Evolutionary conservation across 1,140 invertebrate genomes (phyloP).

Genomic region (Micrasema minimum): DNA sequence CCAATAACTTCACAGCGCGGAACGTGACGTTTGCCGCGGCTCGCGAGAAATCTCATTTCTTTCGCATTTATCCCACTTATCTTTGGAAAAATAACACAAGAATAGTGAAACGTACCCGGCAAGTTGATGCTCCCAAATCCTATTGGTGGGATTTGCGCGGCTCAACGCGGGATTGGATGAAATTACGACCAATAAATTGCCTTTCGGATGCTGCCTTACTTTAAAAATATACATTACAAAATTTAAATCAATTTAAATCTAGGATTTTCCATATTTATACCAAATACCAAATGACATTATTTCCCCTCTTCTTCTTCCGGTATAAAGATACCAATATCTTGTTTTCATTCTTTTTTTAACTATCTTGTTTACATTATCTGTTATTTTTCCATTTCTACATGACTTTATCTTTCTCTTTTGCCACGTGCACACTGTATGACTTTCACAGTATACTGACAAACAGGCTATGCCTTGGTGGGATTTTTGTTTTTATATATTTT

Average conservation of each 20-base stretch:
- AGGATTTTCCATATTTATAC: conserved; percentile 14
- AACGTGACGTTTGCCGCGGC: conserved; percentile 29
- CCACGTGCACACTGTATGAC: no score
- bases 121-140: conserved; percentile 27
- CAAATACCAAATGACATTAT: no score
- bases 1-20: conserved; percentile 12
- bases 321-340: no score
- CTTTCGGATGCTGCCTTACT: conserved; percentile 9
- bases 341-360: no score
- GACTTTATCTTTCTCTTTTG: no score
- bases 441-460: no score
- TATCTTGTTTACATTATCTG: no score
- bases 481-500: no score
- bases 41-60: conserved; percentile 24
- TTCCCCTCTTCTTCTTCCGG: no score
- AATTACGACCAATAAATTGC: conserved; percentile 37
- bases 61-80: conserved; percentile 31
- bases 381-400: no score
- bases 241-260: conserved; percentile 34
- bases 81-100: conserved; percentile 18
- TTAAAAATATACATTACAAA: conserved; percentile 12
- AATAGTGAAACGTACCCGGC: conserved; percentile 23
- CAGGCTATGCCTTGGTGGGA: no score
- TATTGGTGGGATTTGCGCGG: conserved; percentile 32
- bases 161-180: conserved; percentile 27